A percentile compares a stretch with the other conserved stretches of the same genome.
Evolutionary conservation across 2,113 vertebrate genomes (phyloP).

Genomic region (Trinectes maculatus): DNA sequence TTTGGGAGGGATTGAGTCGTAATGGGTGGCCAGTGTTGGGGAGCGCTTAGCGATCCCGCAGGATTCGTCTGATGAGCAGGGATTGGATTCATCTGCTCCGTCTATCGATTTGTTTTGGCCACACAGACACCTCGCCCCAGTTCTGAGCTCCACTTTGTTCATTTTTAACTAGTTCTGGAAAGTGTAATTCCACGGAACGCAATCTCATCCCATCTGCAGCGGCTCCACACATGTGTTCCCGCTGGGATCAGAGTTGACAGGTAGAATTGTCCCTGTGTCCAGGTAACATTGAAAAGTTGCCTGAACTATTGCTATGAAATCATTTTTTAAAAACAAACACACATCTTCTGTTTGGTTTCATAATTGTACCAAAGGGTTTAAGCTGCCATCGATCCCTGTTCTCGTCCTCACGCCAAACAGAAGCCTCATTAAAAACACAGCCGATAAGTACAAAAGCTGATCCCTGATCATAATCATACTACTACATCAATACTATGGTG

Average conservation of each 20-base stretch:
- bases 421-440: no score
- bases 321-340: no score
- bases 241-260: constrained; percentile 69
- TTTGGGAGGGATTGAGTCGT: constrained; percentile 74
- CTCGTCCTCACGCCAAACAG: constrained; percentile 3
- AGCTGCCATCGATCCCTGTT: constrained; percentile 18
- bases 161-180: constrained; percentile 72
- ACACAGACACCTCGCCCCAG: constrained; percentile 46
- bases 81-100: constrained; percentile 80
- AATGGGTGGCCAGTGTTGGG: constrained; percentile 77
- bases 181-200: constrained; percentile 63
- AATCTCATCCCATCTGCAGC: constrained; percentile 67
- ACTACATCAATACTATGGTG: no score
- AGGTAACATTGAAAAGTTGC: constrained; percentile 19
- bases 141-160: constrained; percentile 60
- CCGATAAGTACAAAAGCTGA: constrained; percentile 7
- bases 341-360: constrained; percentile 36
- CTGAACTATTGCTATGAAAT: no score
- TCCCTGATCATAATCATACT: no score
- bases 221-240: constrained; percentile 58
- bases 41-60: constrained; percentile 65
- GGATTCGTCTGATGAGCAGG: constrained; percentile 74
- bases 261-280: constrained; percentile 43
- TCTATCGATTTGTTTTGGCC: constrained; percentile 82
- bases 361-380: constrained; percentile 22